Base-by-base conservation (phyloP, 2,888 invertebrate species). In the Drosophila borborema region DNA sequence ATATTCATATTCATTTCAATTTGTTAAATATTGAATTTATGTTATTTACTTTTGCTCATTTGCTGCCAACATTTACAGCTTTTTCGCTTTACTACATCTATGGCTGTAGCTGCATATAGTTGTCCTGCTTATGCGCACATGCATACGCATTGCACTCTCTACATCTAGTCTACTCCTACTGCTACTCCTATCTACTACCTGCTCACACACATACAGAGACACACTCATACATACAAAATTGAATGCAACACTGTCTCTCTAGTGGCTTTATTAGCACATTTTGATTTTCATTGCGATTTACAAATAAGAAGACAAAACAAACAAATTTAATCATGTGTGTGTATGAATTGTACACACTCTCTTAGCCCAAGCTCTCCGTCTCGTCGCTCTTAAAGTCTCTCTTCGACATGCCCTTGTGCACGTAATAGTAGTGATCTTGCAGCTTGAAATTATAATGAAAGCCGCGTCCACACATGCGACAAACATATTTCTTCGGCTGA, bases 391-490 rank as follows among this genome's bases (percentile, higher is more conserved):
- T 54, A 38, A 43, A 78, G 31, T 77, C 80, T 66, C 66, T 65
- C 67, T 81, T 86, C 12, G 61, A 43, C 40, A 72, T 61, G 53
- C 85, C 88, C 85, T 84, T 89, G 66, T 92, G 91, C 59, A 90
- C 85, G 64, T 87, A 85, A 68, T 84, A 89, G 75, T 89, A 91
- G 60, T 91, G 91, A 81, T 92, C 92, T 85, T 86, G 89, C 45
- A 91, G 78, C 77, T 92, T 92, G 72, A 91, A 91, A 86, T 91
- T 91, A 73, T 93, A 92, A 90, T 93, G 92, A 74, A 93, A 93
- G 53, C 92, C 91, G 51, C 92, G 90, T 80, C 91, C 90, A 61
- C 92, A 92, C 74, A 91, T 81, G 61, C 84, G 76, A 59, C 93
- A 93, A 40, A 89, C 83, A 74, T 92, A 92, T 69, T 89, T 89